Evolutionary conservation across 2,797 vertebrate species (phyloP).

Genomic region (Vipera latastei): DNA sequence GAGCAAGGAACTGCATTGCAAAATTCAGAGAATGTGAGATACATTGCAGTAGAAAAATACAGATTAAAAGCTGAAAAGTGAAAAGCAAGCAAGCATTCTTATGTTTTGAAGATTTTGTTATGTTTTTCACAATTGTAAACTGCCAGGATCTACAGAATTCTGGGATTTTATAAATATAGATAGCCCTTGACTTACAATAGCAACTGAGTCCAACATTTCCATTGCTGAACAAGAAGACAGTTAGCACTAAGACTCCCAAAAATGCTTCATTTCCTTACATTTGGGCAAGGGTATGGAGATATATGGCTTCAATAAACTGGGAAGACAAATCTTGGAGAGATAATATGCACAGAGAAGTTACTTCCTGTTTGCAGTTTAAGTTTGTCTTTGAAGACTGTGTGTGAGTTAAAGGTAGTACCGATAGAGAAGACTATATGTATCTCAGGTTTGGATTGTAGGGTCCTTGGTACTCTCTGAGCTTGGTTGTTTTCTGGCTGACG

Average conservation of each 20-base stretch:
- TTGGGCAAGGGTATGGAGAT: neutral
- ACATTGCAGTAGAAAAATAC: neutral
- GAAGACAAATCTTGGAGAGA: neutral
- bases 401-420: neutral
- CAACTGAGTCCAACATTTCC: too few relatives aligned
- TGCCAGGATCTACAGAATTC: neutral
- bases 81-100: neutral
- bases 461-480: neutral
- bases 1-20: neutral
- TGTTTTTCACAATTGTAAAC: neutral
- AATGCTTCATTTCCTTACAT: neutral
- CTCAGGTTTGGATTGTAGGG: neutral
- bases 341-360: neutral
- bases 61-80: neutral
- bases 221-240: too few relatives aligned
- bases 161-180: neutral
- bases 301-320: neutral
- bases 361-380: neutral
- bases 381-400: neutral
- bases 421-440: neutral
- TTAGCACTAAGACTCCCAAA: neutral
- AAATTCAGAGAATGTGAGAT: neutral
- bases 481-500: neutral
- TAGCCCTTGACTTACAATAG: too few relatives aligned
- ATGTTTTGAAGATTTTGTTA: neutral